Conservation (phyloP, 2,888 invertebrate genomes). For the Drosophila aldrichi region DNA sequence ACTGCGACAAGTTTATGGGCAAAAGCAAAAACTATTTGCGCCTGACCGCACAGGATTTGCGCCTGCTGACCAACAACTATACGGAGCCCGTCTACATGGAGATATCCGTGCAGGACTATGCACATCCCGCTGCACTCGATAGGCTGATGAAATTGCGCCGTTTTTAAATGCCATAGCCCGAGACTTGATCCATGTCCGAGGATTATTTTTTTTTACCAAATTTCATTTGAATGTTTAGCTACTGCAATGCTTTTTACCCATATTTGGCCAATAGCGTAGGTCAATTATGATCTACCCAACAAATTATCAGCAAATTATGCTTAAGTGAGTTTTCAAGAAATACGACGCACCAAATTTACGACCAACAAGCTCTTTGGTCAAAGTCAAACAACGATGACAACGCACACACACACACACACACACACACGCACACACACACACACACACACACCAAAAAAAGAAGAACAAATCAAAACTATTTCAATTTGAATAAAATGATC, state of each 20-base stretch:
- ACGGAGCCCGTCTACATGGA: conserved; percentile 55
- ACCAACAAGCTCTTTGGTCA: not conserved
- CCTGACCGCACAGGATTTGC: conserved; percentile 41
- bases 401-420: no score
- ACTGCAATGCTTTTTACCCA: not conserved
- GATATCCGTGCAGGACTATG: conserved; percentile 40
- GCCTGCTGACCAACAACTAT: conserved; percentile 35
- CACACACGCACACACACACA: no score
- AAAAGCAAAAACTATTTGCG: conserved; percentile 40
- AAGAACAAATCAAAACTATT: not conserved
- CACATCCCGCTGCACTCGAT: not conserved
- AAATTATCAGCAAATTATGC: not conserved
- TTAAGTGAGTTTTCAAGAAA: not conserved
- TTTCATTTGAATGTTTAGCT: not conserved
- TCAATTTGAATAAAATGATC: not conserved
- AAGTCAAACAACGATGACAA: not conserved
- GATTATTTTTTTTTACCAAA: not conserved
- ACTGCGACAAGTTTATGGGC: conserved; percentile 14
- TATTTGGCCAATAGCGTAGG: not conserved
- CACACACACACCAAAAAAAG: no score
- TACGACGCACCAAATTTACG: not conserved
- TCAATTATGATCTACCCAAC: not conserved
- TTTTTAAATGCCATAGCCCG: no score
- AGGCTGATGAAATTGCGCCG: not conserved
- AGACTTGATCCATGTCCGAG: not conserved